Base-by-base conservation (phyloP, 1,140 invertebrate species). In the Forficula auricularia region DNA sequence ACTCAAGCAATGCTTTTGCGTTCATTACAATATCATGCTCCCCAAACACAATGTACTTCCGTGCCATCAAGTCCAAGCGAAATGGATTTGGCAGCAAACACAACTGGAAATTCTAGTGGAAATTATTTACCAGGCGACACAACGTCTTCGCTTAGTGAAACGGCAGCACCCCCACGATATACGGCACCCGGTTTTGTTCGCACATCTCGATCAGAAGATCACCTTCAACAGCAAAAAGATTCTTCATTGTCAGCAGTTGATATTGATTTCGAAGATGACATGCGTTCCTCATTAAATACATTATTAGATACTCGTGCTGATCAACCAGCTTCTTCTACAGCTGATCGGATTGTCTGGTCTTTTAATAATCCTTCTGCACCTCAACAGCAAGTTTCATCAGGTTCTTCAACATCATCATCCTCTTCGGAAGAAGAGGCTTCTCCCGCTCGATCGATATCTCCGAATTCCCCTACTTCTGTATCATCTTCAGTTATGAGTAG, bases 221-320 rank as follows among this genome's bases (percentile, higher is more conserved):
- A 88, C 53, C 61, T 89, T 43, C 82, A 87, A 61, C 65, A 74
- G 52, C 73, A 77, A 63, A 79, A 77, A 66, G 76, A 76, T 58
- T 75, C 70, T 31, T 75, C 72, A 18, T 71, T 80, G 60, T 79
- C 79, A 53, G 76, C 82, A 30, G 82, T 84, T 43, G 82, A 85
- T 50, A 85, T 89, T 51, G 87, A 91, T 50, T 80, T 87, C 48
- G 87, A 91, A 61, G 88, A 92, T 59, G 85, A 91, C 61, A 76
- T 90, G 46, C 88, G 87, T 52, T 88, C 86, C 49, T 90, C 85
- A 37, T 64, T 91, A 40, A 90, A 91, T 59, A 89, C 86, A 20
- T 67, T 94, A 39, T 63, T 90, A 46, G 83, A 88, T 63, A 86
- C 82, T 35, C 69, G 79, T 50, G 22, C 22, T 10, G 22, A 27